A percentile compares a stretch with the other conserved stretches of the same genome.
phyloP scores from a whole-genome alignment of 2,888 invertebrate species.

The Anaspis maculata region DNA sequence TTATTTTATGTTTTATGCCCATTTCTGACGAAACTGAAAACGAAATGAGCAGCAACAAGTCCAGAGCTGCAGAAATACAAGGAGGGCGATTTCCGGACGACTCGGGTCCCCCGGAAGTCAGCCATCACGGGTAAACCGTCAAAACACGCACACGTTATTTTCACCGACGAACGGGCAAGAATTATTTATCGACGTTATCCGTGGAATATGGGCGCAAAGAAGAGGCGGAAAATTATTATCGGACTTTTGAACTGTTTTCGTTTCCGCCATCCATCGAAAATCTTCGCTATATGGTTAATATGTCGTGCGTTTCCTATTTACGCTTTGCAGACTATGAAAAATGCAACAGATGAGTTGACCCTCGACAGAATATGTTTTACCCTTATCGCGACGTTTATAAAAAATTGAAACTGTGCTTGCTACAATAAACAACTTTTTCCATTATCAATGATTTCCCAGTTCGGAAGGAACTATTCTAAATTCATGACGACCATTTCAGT shows the following conservation, averaged over 20 bases:
- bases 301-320: constrained; percentile 17
- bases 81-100: constrained; percentile 9
- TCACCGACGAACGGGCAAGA: constrained; percentile 3
- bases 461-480: too few species aligned
- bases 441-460: too few species aligned
- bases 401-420: too few species aligned
- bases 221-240: constrained; percentile 10
- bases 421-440: too few species aligned
- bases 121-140: too few species aligned
- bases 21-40: too few species aligned
- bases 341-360: constrained; percentile 22
- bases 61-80: too few species aligned
- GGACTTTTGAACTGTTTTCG: constrained; percentile 12
- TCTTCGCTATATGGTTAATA: constrained; percentile 9
- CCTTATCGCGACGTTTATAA: constrained; percentile 1
- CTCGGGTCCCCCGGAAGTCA: constrained; percentile 5
- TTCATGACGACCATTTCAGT: too few species aligned
- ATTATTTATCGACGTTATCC: constrained; percentile 7
- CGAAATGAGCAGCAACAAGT: constrained; percentile 11
- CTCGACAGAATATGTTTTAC: constrained; percentile 6
- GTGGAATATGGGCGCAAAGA: constrained; percentile 1
- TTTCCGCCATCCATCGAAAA: constrained; percentile 12
- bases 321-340: constrained; percentile 27
- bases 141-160: neutral
- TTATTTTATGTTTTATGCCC: too few species aligned